phyloP scores from a whole-genome alignment of 2,888 invertebrate species.

The Drosophila limbata region DNA sequence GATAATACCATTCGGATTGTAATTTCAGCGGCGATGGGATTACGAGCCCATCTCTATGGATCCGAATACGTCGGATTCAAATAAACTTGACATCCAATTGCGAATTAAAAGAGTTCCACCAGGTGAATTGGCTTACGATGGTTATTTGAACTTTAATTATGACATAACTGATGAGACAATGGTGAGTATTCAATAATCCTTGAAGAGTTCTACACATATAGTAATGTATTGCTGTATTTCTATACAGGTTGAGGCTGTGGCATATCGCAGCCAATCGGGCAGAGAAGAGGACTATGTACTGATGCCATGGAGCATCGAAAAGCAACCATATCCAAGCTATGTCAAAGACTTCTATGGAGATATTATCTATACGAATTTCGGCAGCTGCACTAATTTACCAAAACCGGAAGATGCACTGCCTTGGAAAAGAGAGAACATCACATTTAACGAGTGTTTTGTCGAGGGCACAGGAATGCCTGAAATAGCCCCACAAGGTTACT shows the following conservation, averaged over 20 bases:
- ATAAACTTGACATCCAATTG: accelerated
- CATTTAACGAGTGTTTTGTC: conserved; percentile 28
- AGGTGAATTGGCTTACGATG: conserved; percentile 28
- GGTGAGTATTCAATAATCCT: conserved; percentile 27
- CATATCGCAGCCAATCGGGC: conserved; percentile 50
- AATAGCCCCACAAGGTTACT: conserved; percentile 53
- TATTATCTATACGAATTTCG: conserved; percentile 36
- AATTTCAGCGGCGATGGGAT: conserved; percentile 57
- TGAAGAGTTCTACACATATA: not conserved
- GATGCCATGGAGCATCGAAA: conserved; percentile 37
- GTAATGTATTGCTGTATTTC: not conserved
- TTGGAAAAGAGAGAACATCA: conserved; percentile 7
- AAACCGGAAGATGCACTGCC: not conserved
- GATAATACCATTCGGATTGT: not conserved
- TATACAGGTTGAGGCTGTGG: conserved; percentile 33
- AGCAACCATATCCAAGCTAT: conserved; percentile 20
- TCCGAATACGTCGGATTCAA: not conserved
- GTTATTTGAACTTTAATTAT: not conserved
- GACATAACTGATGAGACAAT: conserved; percentile 17
- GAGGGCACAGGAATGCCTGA: conserved; percentile 56
- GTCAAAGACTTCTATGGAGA: conserved; percentile 39
- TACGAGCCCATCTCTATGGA: conserved; percentile 49
- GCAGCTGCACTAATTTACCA: conserved; percentile 38
- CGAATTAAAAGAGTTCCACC: conserved; percentile 22
- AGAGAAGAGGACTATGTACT: conserved; percentile 51